These are phyloP conservation scores for Iselma pallidipennis DNA, from an alignment of 2,888 invertebrate species.

Conservation along the genomic window DNA sequence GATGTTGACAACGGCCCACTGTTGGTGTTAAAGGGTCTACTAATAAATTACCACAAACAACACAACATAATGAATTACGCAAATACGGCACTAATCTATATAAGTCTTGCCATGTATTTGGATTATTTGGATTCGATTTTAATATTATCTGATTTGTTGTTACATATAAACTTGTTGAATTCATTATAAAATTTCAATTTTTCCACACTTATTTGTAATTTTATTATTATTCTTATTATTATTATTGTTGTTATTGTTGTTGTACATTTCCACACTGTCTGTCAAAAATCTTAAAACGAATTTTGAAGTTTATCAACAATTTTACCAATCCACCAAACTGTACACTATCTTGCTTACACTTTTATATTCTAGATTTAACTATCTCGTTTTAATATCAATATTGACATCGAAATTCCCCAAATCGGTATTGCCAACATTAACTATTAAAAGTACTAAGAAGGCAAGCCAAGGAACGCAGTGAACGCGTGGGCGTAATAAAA, in stretches of 20 bases:
- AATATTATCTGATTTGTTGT: conserved; percentile 80
- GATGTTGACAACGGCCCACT: conserved; percentile 82
- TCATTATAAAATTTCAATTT: conserved; percentile 61
- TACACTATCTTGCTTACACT: too few relatives aligned
- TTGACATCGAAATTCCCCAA: too few relatives aligned
- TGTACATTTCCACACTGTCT: too few relatives aligned
- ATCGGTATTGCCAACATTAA: too few relatives aligned
- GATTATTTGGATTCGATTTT: conserved; percentile 72
- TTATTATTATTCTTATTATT: not conserved
- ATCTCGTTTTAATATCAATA: too few relatives aligned
- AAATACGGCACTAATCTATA: conserved; percentile 82
- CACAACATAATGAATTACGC: conserved; percentile 85
- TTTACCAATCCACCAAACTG: too few relatives aligned
- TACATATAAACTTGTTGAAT: conserved; percentile 80
- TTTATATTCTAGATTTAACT: too few relatives aligned
- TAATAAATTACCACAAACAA: conserved; percentile 83
- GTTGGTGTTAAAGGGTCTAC: conserved; percentile 81
- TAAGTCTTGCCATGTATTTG: conserved; percentile 78
- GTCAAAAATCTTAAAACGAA: too few relatives aligned
- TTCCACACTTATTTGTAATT: not conserved
- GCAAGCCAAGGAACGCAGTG: too few relatives aligned
- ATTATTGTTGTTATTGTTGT: not conserved
- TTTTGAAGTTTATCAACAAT: too few relatives aligned
- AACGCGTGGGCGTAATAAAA: too few relatives aligned
- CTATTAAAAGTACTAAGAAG: too few relatives aligned